Evolutionary conservation across 2,888 invertebrate genomes (phyloP), one percentile per base, ranked within the genome.

Genomic region (Agrochola macilenta): DNA sequence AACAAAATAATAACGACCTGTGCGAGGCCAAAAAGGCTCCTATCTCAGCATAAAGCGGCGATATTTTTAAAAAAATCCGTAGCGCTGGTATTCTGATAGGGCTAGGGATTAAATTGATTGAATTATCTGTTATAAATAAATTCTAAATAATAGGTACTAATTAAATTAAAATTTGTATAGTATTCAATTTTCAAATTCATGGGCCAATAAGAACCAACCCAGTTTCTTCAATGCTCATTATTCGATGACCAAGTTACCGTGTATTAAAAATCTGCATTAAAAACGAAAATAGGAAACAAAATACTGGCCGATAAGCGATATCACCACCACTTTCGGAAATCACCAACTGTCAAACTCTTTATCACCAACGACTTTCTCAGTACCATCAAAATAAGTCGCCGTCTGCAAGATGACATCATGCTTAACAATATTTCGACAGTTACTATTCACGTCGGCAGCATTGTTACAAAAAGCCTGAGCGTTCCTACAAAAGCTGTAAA

Each of bases 381-480:
- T 75, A 78, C 76, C 81, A 84, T 87, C 85, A 85, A 86, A 87
- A 82, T 84, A 87, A 85, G 76, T 81, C 83, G 71, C 80, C 82
- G 87, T 89, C 87, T 89, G 88, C 88, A 89, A 93, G 91, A 92
- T 92, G 93, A 92, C 93, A 93, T 92, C 92, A 92, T 89, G 91
- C 89, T 92, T 91, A 93, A 94, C 94, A 95, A 95, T 95, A 95
- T 95, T 95, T 95, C 94, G 95, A 93, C 94, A 94, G 94, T 93
- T 93, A 92, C 93, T 93, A 94, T 95, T 95, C 95, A 93, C 90
- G 87, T 87, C 88, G 91, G 87, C 90, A 90, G 93, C 90, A 93
- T 93, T 93, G 94, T 94, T 95, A 95, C 94, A 95, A 95, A 94
- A 95, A 96, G 94, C 93, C 92, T 93, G 91, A 92, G 93, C 93